Evolutionary conservation across 2,797 vertebrate genomes (phyloP).

Genomic region (Poecilia gillii): DNA sequence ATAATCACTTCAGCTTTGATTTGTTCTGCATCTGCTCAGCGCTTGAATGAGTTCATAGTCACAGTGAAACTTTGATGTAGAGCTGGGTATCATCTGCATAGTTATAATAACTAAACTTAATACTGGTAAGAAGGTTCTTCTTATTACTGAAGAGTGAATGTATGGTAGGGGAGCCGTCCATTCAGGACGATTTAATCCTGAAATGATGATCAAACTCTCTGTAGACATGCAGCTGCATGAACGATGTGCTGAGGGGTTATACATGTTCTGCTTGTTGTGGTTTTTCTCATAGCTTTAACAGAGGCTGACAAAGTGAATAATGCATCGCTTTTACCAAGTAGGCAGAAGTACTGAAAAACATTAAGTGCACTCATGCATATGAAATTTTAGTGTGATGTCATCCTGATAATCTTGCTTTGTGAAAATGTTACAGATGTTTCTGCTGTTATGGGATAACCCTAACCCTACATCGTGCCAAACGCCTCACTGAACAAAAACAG

Average conservation of each 20-base stretch:
- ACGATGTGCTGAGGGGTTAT: neutral
- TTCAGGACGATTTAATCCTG: slow-evolving; percentile 53
- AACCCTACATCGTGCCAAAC: neutral
- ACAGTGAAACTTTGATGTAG: neutral
- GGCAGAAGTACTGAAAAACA: neutral
- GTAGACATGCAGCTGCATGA: neutral
- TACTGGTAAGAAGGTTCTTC: neutral
- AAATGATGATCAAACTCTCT: neutral
- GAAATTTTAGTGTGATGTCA: neutral
- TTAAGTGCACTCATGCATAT: neutral
- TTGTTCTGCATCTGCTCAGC: neutral
- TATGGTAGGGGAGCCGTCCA: slow-evolving; percentile 45
- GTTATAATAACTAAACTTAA: neutral
- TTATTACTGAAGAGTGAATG: neutral
- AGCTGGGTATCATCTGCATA: neutral
- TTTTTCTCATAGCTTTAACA: neutral
- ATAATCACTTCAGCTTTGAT: neutral
- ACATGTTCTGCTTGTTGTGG: neutral
- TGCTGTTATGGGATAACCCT: neutral
- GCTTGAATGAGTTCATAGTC: neutral
- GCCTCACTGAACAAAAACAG: slow-evolving; percentile 32
- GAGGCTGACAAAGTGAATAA: neutral
- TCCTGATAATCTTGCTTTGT: neutral
- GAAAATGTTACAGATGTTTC: neutral
- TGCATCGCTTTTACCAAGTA: neutral